Evolutionary conservation across 1,140 invertebrate species (phyloP), one percentile per base, ranked within the genome.

Genomic region (Eupeodes corollae): DNA sequence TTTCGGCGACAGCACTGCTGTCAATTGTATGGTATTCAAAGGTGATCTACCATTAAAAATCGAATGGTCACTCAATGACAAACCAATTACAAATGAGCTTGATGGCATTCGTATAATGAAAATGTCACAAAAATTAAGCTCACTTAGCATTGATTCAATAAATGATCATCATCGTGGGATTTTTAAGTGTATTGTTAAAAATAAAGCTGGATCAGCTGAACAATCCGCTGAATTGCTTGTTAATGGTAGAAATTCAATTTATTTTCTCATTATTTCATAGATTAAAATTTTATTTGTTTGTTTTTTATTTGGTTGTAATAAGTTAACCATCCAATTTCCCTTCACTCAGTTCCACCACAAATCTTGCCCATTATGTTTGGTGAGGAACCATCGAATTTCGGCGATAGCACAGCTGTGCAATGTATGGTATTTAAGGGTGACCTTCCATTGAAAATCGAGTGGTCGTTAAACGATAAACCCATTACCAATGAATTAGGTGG

Each of bases 361-460:
- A 80, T 87, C 52, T 75, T 79, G 69, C 82, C 80, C 43, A 85
- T 86, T 64, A 69, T 74, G 41, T 85, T 86, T 57, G 81, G 80
- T 16, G 79, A 83, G 49, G 77, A 82, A 39, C 74, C 78, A 31
- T 72, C 83, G 15, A 82, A 83, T 63, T 75, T 76, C 47, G 80
- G 80, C 31, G 80, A 84, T 55, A 75, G 77, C 46, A 67, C 64
- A 8, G 76, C 78, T 11, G 70, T 74, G 6, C 71, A 74, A 38
- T 92, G 89, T 69, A 80, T 82, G 52, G 77, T 85, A 16, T 75
- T 79, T 56, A 83, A 84, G 65, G 85, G 85, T 41, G 84, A 86
- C 68, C 67, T 76, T 46, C 83, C 84, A 2, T 72, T 87, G 38
- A 75, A 78, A 46, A 76, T 85, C 41, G 75, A 74, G n/a, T 90